Conservation (phyloP, 2,797 vertebrate species). For the Perodicticus potto region DNA sequence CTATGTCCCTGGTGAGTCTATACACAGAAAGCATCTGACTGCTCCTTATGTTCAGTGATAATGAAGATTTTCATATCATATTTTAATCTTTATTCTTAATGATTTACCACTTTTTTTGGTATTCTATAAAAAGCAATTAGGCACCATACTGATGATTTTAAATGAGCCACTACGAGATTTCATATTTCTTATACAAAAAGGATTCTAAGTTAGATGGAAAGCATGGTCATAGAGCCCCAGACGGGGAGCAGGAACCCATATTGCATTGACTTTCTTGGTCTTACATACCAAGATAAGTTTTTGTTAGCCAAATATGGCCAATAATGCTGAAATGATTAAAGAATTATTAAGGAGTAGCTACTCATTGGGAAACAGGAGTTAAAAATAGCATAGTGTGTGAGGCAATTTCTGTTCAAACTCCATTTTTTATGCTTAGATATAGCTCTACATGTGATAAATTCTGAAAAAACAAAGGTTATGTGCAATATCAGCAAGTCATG, state of each 20-base stretch:
- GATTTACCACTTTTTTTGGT: background rate
- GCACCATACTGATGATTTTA: background rate
- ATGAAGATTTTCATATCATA: background rate
- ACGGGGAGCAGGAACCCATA: background rate
- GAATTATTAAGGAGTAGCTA: background rate
- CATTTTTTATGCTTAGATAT: background rate
- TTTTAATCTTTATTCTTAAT: background rate
- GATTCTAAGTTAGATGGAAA: background rate
- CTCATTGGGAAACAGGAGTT: background rate
- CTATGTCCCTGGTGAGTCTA: background rate
- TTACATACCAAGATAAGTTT: background rate
- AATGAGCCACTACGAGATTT: background rate
- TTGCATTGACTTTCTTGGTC: background rate
- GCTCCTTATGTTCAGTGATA: background rate
- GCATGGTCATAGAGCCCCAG: background rate
- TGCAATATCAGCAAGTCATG: background rate
- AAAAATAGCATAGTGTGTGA: background rate
- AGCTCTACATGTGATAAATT: background rate
- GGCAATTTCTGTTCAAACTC: background rate
- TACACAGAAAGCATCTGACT: background rate
- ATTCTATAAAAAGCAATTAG: background rate
- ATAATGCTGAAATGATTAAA: background rate
- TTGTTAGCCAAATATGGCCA: background rate
- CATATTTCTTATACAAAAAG: background rate
- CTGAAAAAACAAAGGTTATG: background rate